phyloP scores from a whole-genome alignment of 2,797 vertebrate genomes.

The Hypotaenidia philippensis region DNA sequence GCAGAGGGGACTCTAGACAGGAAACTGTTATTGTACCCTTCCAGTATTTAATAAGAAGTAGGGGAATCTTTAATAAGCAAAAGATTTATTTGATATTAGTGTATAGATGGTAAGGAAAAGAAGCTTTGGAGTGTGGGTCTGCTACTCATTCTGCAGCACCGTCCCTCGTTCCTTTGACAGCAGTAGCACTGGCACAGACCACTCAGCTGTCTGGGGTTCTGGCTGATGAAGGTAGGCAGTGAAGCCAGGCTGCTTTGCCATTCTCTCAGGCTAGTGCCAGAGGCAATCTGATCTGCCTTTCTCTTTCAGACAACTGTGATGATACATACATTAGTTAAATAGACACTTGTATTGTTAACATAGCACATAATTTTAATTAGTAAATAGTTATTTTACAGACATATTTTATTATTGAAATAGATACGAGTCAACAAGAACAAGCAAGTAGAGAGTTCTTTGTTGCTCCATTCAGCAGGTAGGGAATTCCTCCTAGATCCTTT shows the following conservation, averaged over 20 bases:
- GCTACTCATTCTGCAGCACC: background rate
- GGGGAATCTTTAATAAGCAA: background rate
- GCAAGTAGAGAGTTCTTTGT: background rate
- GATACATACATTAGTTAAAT: slow-evolving; percentile 32
- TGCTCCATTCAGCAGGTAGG: background rate
- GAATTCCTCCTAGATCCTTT: background rate
- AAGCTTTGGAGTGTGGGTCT: background rate
- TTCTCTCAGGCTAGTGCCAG: slow-evolving; percentile 58
- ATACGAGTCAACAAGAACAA: background rate
- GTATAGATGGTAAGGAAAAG: background rate
- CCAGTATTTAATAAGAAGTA: too few relatives aligned
- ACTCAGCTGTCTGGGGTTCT: background rate
- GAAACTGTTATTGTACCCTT: background rate
- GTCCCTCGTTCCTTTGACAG: background rate
- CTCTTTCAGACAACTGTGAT: slow-evolving; percentile 31
- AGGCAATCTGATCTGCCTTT: slow-evolving; percentile 40
- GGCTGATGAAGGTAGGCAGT: background rate
- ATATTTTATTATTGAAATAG: slow-evolving; percentile 3
- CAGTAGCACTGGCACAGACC: background rate
- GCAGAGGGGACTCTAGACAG: background rate
- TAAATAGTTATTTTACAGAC: slow-evolving; percentile 15
- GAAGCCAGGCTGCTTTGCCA: background rate
- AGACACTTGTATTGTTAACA: slow-evolving; percentile 28
- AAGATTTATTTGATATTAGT: background rate
- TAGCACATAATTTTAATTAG: slow-evolving; percentile 2